phyloP scores from a whole-genome alignment of 2,113 vertebrate species.

The Bolborhynchus lineola region DNA sequence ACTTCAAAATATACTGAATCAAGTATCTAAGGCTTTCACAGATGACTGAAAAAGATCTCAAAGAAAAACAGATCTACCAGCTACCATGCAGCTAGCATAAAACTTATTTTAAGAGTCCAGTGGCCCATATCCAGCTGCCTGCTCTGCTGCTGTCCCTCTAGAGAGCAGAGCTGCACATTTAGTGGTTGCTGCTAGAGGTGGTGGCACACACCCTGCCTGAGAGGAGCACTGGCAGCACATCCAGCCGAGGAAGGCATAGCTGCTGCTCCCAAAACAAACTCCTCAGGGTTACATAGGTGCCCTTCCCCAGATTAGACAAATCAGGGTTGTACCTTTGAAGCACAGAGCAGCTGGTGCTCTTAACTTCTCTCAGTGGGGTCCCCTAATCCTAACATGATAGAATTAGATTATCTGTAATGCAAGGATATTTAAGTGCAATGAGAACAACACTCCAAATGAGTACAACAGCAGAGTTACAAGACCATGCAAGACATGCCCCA shows the following conservation, averaged over 20 bases:
- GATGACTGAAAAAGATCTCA: not conserved
- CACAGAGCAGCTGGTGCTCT: conserved; percentile 2
- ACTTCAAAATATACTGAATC: not conserved
- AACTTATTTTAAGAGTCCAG: not conserved
- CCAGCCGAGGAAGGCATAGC: not conserved
- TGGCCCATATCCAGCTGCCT: not conserved
- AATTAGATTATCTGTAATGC: not conserved
- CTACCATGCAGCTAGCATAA: fast-evolving
- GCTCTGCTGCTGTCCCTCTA: not conserved
- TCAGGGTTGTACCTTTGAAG: not conserved
- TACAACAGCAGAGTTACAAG: not conserved
- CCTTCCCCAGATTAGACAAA: not conserved
- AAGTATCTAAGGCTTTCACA: not conserved
- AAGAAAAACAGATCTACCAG: not conserved
- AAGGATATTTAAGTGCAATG: not conserved
- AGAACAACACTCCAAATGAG: not conserved
- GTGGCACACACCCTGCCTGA: not conserved
- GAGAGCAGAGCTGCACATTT: not conserved
- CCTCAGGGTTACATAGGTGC: not conserved
- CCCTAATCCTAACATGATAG: not conserved
- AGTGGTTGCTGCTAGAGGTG: not conserved
- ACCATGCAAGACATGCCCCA: not conserved
- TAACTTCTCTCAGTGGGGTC: not conserved
- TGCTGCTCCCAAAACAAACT: not conserved
- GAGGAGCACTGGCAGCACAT: not conserved